Evolutionary conservation across 2,113 vertebrate species (phyloP).

Genomic region (Podiceps cristatus): DNA sequence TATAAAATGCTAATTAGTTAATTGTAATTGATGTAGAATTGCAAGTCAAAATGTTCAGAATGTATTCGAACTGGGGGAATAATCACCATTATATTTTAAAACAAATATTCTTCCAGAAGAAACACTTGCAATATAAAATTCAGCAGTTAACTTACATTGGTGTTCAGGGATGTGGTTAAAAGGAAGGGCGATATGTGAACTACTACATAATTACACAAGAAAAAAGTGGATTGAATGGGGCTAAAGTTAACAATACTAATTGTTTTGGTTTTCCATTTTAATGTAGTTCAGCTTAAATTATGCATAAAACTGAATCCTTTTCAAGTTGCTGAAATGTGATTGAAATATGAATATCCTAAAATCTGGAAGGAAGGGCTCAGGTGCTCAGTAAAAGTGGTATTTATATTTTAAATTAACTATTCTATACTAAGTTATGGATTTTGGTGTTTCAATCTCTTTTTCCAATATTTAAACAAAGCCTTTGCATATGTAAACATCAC

Average conservation of each 20-base stretch:
- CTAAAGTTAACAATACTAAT: conserved; percentile 4
- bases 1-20: neutral
- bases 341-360: neutral
- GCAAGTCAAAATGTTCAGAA: neutral
- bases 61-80: neutral
- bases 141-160: neutral
- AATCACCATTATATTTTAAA: neutral
- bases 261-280: conserved; percentile 20
- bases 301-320: neutral
- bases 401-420: conserved; percentile 45
- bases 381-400: neutral
- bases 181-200: neutral
- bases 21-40: neutral
- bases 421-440: conserved; percentile 9
- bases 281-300: conserved; percentile 10
- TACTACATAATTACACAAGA: neutral
- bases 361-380: neutral
- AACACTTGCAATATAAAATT: neutral
- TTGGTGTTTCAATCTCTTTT: conserved; percentile 10
- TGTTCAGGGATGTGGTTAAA: neutral
- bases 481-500: conserved; percentile 59
- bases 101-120: neutral
- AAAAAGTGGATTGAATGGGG: neutral
- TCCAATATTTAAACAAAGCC: conserved; percentile 55
- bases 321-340: conserved; percentile 18